Percentiles rank a stretch among this genome's conserved stretches.
Conservation (phyloP, 2,888 invertebrate genomes). For the Ichneumon xanthorius region DNA sequence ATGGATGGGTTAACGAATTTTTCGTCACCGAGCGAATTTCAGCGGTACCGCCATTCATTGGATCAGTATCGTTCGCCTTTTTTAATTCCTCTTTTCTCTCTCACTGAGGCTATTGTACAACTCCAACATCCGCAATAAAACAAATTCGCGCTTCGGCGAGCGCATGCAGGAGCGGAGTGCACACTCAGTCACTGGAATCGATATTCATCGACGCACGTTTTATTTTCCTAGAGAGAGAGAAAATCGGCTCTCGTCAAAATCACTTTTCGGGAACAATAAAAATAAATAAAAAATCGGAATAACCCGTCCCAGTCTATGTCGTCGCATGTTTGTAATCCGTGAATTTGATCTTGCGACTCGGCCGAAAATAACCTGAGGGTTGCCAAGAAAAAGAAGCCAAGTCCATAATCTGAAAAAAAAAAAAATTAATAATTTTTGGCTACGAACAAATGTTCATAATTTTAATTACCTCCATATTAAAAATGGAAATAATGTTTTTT, state of each 20-base stretch:
- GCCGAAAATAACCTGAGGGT: background rate
- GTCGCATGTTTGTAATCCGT: background rate
- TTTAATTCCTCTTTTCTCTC: background rate
- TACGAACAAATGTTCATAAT: background rate
- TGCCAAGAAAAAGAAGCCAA: background rate
- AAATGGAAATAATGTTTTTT: background rate
- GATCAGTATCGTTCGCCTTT: conserved; percentile 22
- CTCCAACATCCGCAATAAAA: conserved; percentile 57
- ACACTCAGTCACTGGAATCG: conserved; percentile 51
- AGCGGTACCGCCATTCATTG: conserved; percentile 22
- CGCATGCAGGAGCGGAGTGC: conserved; percentile 23
- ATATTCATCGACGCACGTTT: conserved; percentile 55
- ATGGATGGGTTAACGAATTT: conserved; percentile 39
- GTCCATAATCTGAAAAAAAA: background rate
- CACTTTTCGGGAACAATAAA: conserved; percentile 9
- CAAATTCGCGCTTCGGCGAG: conserved; percentile 51
- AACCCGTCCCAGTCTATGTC: conserved; percentile 35
- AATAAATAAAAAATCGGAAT: background rate
- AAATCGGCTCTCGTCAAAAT: conserved; percentile 46
- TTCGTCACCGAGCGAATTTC: conserved; percentile 32
- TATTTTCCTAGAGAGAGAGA: background rate
- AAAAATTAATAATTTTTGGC: background rate
- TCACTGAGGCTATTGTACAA: conserved; percentile 18
- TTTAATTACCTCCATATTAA: background rate
- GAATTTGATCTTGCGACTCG: background rate